Conservation (phyloP, 1,140 invertebrate species). For the Neomicropteryx cornuta region DNA sequence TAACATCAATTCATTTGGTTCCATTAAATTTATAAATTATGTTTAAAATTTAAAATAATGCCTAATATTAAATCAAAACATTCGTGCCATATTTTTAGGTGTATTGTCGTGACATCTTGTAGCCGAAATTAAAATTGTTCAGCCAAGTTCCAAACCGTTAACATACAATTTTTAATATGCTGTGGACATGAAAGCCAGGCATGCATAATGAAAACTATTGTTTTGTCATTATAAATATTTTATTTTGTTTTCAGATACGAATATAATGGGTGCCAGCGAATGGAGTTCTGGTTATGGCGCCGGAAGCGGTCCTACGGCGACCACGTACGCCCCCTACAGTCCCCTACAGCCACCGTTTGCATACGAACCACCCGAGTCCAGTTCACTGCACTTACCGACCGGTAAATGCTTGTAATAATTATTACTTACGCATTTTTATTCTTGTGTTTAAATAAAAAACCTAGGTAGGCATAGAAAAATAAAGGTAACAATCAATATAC, state of each 20-base stretch:
- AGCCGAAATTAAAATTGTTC: not conserved
- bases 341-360: conserved; percentile 12
- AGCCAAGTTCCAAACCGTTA: not conserved
- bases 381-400: conserved; percentile 13
- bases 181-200: not conserved
- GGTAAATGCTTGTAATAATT: conserved; percentile 9
- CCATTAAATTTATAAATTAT: no score
- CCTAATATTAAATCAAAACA: no score
- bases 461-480: no score
- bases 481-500: no score
- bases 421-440: not conserved
- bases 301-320: no score
- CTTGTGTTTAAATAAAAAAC: not conserved
- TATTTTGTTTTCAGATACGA: conserved; percentile 21
- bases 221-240: conserved; percentile 3
- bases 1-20: no score
- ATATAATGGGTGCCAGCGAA: conserved; percentile 32
- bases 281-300: conserved; percentile 25
- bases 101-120: not conserved
- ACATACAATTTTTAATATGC: not conserved
- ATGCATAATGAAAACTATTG: not conserved
- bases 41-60: no score
- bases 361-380: conserved; percentile 11
- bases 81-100: no score
- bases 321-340: conserved; percentile 10